phyloP scores from a whole-genome alignment of 2,113 vertebrate genomes.

The Aphyosemion australe region DNA sequence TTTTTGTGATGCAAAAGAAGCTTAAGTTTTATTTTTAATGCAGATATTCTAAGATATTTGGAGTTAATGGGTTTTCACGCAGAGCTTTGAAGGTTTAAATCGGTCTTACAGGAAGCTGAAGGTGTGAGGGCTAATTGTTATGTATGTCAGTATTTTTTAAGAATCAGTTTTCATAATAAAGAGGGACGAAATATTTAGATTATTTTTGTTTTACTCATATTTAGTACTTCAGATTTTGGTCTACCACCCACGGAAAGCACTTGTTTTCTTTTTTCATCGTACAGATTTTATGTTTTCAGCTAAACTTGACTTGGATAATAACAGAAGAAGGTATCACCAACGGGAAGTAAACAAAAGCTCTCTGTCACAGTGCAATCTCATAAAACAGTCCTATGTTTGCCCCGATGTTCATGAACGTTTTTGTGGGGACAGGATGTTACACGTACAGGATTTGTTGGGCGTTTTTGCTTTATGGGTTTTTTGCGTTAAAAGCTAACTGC shows the following conservation, averaged over 20 bases:
- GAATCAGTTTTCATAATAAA: background rate
- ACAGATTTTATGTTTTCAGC: background rate
- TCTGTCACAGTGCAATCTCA: too few relatives aligned
- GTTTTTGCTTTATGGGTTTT: background rate
- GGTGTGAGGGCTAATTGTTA: constrained; percentile 14
- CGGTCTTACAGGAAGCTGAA: background rate
- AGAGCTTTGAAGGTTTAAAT: constrained; percentile 11
- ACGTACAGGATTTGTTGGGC: too few relatives aligned
- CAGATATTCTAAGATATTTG: background rate
- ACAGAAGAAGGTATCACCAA: background rate
- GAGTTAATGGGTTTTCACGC: constrained; percentile 16
- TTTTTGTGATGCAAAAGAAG: constrained; percentile 2
- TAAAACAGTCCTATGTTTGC: too few relatives aligned
- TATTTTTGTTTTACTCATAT: background rate
- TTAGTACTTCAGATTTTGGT: constrained; percentile 4
- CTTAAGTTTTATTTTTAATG: constrained; percentile 23
- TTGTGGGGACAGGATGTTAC: too few relatives aligned
- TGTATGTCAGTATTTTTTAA: background rate
- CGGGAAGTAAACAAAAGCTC: background rate
- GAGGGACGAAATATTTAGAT: constrained; percentile 21
- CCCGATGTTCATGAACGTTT: too few relatives aligned
- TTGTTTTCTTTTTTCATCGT: constrained; percentile 20
- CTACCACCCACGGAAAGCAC: constrained; percentile 21
- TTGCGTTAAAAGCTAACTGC: constrained; percentile 3
- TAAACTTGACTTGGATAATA: background rate